Evolutionary conservation across 1,140 invertebrate genomes (phyloP).

Genomic region (Mercenaria mercenaria): DNA sequence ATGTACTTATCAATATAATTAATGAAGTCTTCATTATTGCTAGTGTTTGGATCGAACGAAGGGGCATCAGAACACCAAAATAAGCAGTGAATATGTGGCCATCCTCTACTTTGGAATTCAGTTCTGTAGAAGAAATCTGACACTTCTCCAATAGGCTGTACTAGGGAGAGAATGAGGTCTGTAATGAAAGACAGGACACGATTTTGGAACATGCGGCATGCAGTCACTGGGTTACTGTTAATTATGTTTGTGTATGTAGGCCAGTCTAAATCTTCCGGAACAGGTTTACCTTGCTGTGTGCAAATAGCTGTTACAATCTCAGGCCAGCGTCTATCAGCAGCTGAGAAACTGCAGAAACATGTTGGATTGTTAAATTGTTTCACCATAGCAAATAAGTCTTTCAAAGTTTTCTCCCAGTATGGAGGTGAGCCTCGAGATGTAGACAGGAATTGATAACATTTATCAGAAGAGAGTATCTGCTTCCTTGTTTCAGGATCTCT

Average conservation of each 20-base stretch:
- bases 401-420: conserved; percentile 31
- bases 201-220: conserved; percentile 11
- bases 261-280: background rate
- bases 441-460: background rate
- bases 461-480: conserved; percentile 2
- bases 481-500: background rate
- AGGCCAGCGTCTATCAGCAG: conserved; percentile 29
- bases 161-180: background rate
- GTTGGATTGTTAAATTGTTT: background rate
- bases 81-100: conserved; percentile 18
- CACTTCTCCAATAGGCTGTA: conserved; percentile 2
- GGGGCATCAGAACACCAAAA: conserved; percentile 24
- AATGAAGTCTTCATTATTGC: background rate
- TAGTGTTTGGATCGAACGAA: background rate
- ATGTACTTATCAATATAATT: conserved; percentile 31
- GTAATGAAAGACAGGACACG: background rate
- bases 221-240: background rate
- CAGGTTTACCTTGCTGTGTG: conserved; percentile 11
- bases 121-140: conserved; percentile 9
- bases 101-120: conserved; percentile 26
- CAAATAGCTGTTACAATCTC: conserved; percentile 20
- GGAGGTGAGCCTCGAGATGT: conserved; percentile 7
- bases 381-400: conserved; percentile 6
- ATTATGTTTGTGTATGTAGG: conserved; percentile 10
- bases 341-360: conserved; percentile 15